Conservation (phyloP, 2,888 invertebrate species). For the Tholera decimalis region DNA sequence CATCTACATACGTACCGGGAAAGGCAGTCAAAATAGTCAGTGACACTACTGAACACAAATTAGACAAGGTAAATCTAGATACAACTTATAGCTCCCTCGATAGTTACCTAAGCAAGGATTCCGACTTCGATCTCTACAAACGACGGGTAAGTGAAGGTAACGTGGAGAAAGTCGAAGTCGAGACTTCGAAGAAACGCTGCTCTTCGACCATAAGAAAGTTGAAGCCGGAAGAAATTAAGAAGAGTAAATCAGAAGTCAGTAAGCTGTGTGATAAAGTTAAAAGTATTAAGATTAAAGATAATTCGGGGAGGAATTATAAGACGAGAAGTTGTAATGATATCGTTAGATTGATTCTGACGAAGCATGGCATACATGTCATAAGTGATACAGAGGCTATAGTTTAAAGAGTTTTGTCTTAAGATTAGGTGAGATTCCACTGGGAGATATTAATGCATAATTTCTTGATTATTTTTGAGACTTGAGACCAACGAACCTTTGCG, state of each 20-base stretch:
- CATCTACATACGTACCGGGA: slow-evolving; percentile 91
- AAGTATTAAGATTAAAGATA: slow-evolving; percentile 85
- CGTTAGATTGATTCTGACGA: slow-evolving; percentile 94
- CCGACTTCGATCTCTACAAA: slow-evolving; percentile 79
- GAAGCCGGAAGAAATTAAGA: slow-evolving; percentile 84
- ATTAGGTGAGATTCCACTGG: slow-evolving; percentile 28
- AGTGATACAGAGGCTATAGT: slow-evolving; percentile 95
- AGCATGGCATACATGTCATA: slow-evolving; percentile 95
- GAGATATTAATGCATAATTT: not conserved
- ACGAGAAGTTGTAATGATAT: slow-evolving; percentile 91
- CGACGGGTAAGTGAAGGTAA: slow-evolving; percentile 86
- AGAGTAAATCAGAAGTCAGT: slow-evolving; percentile 88
- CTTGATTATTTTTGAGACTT: too few relatives aligned
- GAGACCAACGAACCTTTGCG: too few relatives aligned
- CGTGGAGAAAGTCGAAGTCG: slow-evolving; percentile 71
- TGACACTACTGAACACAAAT: slow-evolving; percentile 84
- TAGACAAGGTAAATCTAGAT: slow-evolving; percentile 85
- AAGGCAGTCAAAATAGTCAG: slow-evolving; percentile 94
- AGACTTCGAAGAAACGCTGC: slow-evolving; percentile 81
- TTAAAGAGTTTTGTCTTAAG: slow-evolving; percentile 52
- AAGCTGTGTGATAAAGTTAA: slow-evolving; percentile 88
- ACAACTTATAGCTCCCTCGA: slow-evolving; percentile 88
- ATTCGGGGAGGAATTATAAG: slow-evolving; percentile 79
- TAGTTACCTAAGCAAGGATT: slow-evolving; percentile 89
- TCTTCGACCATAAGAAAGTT: slow-evolving; percentile 85